phyloP scores from a whole-genome alignment of 2,888 invertebrate species.

The Pyrgus malvae region DNA sequence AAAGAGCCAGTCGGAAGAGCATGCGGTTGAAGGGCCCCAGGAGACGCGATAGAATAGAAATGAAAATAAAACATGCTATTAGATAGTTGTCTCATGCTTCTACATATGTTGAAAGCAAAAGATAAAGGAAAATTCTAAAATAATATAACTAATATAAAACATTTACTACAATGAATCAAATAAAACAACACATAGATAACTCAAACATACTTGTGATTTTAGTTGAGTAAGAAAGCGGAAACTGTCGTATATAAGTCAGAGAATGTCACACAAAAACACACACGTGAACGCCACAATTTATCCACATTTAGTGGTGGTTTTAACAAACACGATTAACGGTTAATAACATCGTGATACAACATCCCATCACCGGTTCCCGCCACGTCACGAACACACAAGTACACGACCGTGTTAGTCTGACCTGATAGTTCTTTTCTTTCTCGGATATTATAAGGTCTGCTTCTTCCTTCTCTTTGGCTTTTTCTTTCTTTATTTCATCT shows the following conservation, averaged over 20 bases:
- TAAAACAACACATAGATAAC: background rate
- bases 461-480: constrained; percentile 54
- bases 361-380: constrained; percentile 20
- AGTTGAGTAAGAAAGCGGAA: background rate
- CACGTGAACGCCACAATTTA: constrained; percentile 27
- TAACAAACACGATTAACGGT: constrained; percentile 6
- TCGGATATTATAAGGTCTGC: constrained; percentile 44
- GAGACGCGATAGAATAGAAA: constrained; percentile 50
- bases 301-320: constrained; percentile 4
- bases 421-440: constrained; percentile 61
- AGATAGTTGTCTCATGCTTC: constrained; percentile 42
- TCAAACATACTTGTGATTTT: constrained; percentile 8
- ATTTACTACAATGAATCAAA: background rate
- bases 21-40: constrained; percentile 41
- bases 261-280: background rate
- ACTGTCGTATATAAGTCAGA: background rate
- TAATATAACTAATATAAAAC: background rate
- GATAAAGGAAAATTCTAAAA: background rate
- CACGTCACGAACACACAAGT: constrained; percentile 32
- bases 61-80: constrained; percentile 68
- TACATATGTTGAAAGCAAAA: constrained; percentile 15
- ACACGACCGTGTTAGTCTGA: constrained; percentile 51
- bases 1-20: constrained; percentile 35
- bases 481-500: constrained; percentile 45
- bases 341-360: background rate